Evolutionary conservation across 1,140 invertebrate species (phyloP).

Genomic region (Zaprionus kolodkinae): DNA sequence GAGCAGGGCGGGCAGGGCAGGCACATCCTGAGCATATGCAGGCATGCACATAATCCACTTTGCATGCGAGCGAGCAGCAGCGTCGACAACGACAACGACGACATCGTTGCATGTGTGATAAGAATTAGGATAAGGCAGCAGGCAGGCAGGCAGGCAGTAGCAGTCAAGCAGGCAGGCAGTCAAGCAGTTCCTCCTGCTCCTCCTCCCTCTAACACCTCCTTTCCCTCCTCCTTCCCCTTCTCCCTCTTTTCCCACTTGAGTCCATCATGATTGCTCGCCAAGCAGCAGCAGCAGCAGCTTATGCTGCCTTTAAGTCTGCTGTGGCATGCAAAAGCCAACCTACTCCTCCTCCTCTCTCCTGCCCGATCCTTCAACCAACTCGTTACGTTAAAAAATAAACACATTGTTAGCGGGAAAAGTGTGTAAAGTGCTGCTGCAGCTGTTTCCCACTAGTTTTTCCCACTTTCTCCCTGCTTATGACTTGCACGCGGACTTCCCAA

Average conservation of each 20-base stretch:
- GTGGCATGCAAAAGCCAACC: conserved; percentile 55
- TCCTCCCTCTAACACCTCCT: conserved; percentile 7
- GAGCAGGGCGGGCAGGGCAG: neutral
- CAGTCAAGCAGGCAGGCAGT: conserved; percentile 22
- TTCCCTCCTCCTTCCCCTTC: conserved; percentile 21
- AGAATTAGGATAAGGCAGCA: conserved; percentile 52
- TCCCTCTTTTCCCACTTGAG: neutral
- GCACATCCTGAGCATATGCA: conserved; percentile 30
- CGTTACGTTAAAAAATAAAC: conserved; percentile 4
- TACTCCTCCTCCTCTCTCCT: conserved; percentile 24
- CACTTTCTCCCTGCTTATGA: no score
- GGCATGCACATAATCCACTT: conserved; percentile 67
- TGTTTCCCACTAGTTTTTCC: neutral
- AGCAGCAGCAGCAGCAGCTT: conserved; percentile 15
- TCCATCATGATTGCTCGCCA: conserved; percentile 8
- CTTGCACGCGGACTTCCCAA: no score
- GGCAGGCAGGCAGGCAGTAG: no score
- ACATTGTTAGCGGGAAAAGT: conserved; percentile 9
- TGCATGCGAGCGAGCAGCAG: conserved; percentile 68
- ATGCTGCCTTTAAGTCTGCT: conserved; percentile 17
- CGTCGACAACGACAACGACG: conserved; percentile 9
- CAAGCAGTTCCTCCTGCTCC: conserved; percentile 14
- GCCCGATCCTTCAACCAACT: neutral
- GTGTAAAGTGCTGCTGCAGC: neutral
- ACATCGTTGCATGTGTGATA: conserved; percentile 52